Conservation (phyloP, 1,140 invertebrate species). For the Panagrolaimus sp. region DNA sequence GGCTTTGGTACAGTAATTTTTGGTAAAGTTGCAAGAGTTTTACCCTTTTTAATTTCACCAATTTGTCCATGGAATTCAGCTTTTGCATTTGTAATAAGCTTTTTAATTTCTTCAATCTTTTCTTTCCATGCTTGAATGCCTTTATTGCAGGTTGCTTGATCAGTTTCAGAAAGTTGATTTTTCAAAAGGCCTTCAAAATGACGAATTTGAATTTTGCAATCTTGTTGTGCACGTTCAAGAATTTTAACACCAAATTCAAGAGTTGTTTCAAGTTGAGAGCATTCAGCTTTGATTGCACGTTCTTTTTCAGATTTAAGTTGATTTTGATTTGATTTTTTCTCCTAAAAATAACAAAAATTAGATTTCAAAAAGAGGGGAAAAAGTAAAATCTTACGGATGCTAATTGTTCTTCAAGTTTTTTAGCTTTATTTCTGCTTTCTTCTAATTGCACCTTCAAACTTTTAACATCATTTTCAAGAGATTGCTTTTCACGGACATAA, state of each 20-base stretch:
- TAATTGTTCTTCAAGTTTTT: constrained; percentile 39
- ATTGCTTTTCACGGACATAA: constrained; percentile 1
- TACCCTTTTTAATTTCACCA: constrained; percentile 32
- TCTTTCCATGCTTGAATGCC: constrained; percentile 39
- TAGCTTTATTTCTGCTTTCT: constrained; percentile 58
- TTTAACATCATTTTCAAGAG: constrained; percentile 13
- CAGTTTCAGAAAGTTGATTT: constrained; percentile 13
- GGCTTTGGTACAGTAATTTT: constrained; percentile 42
- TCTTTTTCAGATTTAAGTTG: constrained; percentile 16
- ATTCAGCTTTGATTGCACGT: constrained; percentile 33
- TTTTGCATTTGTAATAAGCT: constrained; percentile 32
- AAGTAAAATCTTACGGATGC: neutral
- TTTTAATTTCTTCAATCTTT: constrained; percentile 28
- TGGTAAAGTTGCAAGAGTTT: constrained; percentile 40
- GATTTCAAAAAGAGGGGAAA: neutral
- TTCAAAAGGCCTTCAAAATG: constrained; percentile 17
- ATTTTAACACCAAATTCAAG: constrained; percentile 38
- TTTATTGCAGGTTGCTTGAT: constrained; percentile 31
- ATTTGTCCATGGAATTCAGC: constrained; percentile 36
- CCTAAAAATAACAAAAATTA: neutral
- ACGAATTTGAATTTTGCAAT: constrained; percentile 36
- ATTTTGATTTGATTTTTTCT: neutral
- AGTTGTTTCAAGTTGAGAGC: constrained; percentile 36
- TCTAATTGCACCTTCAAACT: constrained; percentile 59
- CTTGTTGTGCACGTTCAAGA: constrained; percentile 39